Base-by-base conservation (phyloP, 2,888 invertebrate genomes). In the Serrognathus titanus region DNA sequence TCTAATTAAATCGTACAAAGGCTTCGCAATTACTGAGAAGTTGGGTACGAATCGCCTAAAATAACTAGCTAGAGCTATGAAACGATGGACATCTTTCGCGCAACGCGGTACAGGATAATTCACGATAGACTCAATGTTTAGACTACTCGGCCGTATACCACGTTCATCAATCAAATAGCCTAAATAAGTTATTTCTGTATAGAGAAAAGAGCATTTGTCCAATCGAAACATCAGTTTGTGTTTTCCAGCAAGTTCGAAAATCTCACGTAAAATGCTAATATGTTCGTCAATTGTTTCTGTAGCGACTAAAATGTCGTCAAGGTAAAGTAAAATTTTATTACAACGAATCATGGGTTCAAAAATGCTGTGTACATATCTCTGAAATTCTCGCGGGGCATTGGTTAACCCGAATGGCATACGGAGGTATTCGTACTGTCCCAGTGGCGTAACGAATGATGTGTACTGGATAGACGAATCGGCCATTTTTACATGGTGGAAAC, bases 31-130 rank as follows among this genome's bases (percentile, higher is more conserved):
- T 5, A 58, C 49, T 11, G 37, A 61, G 62, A 57, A 68, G 66
- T 51, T 20, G 11, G 48, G 45, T 16, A 72, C 61, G 56, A 66
- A 71, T 55, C 64, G 63, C 10, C 69, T 31, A 53, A 71, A 71
- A 52, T 70, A 71, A 2, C 61, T 60, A 41, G 60, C 57, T n/a
- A 72, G 53, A 6, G 68, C 69, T 10, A 71, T 11, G 51, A 69
- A 71, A 5, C 66, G 63, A 5, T 66, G 63, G 2, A 70, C 61
- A 10, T 63, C 58, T 5, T 57, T 58, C 2, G 56, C 41, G 49
- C 58, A 59, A 48, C 48, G 56, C 0, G 66, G 68, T 1, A 67
- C 48, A 1, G 69, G 68, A 51, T 63, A 69, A 6, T 62, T 57
- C 8, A 11, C 37, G 3, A 69, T 59, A 20, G 65, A 61, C 12